Evolutionary conservation across 2,888 invertebrate genomes (phyloP), one percentile per base, ranked within the genome.

Genomic region (Chironomus riparius): DNA sequence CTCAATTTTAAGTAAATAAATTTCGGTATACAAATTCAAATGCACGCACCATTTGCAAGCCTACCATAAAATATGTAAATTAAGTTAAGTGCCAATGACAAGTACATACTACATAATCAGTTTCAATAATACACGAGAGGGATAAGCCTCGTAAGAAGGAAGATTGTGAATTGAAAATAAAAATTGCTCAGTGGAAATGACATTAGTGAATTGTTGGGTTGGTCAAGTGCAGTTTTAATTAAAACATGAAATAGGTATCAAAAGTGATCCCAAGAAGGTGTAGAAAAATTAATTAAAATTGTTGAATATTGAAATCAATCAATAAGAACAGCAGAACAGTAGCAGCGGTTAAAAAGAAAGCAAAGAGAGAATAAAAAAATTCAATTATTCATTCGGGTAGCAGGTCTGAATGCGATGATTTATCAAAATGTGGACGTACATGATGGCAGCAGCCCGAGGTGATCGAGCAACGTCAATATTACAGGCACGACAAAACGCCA

Each of bases 391-490:
- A 68, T 68, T 47, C 65, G 18, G 18, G 65, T 21, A 7, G 10
- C 12, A 12, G 21, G 65, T 24, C 21, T 24, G 22, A 65, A 65
- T 18, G 65, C 65, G 22, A 65, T 65, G 65, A 65, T 65, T 65
- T 65, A 65, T 65, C 81, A 85, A 83, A 82, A 91, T 90, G 90
- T 90, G 90, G 90, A 88, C 90, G 78, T 90, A 90, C 85, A 89
- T 91, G 84, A 87, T 90, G 85, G 90, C 90, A 79, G 89, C 90
- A 78, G 88, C 90, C 80, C 87, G 90, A 81, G 87, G 89, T 83
- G 89, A 89, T 85, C 86, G 86, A 80, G 87, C 88, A 77, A 85
- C 84, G 78, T 80, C 86, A 78, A 82, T 83, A 78, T 28, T 79
- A 80, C 81, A 83, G 78, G 50, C 76, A 80, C 79, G 77, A 80